Conservation (phyloP, 2,113 vertebrate genomes). For the Vidua macroura region DNA sequence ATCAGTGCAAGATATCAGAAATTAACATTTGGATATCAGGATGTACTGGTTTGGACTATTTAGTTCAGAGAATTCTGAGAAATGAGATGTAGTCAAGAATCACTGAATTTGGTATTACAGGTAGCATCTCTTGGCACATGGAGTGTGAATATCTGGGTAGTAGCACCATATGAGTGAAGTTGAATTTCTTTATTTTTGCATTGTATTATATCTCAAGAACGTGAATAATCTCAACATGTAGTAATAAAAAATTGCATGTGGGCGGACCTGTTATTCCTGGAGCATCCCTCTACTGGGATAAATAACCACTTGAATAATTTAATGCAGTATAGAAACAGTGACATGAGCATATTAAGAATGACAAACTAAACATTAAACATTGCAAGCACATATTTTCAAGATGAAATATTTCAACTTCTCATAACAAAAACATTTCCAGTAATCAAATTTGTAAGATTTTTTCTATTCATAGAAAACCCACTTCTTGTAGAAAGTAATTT, state of each 20-base stretch:
- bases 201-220: not conserved
- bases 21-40: not conserved
- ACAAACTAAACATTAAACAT: constrained; percentile 51
- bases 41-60: not conserved
- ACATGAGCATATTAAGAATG: constrained; percentile 22
- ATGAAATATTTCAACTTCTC: constrained; percentile 19
- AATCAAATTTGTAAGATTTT: constrained; percentile 37
- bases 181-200: not conserved
- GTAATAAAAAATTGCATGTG: not conserved
- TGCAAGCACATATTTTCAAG: constrained; percentile 9
- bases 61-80: not conserved
- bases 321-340: constrained; percentile 23
- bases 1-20: not conserved
- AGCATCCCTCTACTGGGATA: not conserved
- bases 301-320: constrained; percentile 43
- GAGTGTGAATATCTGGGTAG: not conserved
- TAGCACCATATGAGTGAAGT: not conserved
- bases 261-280: not conserved
- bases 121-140: not conserved
- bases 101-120: not conserved
- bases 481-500: not conserved
- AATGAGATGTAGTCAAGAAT: not conserved
- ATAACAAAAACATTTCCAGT: constrained; percentile 30
- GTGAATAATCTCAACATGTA: constrained; percentile 22
- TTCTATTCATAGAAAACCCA: constrained; percentile 20